Percentiles rank a stretch among this genome's conserved stretches.
phyloP scores from a whole-genome alignment of 64 coral and sea anemone species.

The Montipora sp. region DNA sequence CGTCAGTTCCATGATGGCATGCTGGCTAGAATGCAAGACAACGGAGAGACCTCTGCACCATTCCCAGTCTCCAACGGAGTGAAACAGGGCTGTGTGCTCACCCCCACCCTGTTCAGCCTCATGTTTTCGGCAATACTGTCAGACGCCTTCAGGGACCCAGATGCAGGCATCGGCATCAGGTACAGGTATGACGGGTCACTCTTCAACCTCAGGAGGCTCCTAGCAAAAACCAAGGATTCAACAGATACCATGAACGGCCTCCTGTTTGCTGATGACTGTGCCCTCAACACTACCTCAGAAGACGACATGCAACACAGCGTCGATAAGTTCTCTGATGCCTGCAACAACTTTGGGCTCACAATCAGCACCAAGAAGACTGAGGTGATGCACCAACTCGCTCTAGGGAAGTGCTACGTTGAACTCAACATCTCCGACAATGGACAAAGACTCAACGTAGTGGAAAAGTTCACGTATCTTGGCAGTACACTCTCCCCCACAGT shows the following conservation, averaged over 20 bases:
- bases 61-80: constrained; percentile 1
- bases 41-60: not conserved
- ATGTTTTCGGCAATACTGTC: constrained; percentile 24
- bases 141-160: not conserved
- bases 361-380: not conserved
- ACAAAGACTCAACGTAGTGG: not conserved
- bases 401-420: not conserved
- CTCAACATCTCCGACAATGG: not conserved
- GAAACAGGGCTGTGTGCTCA: not conserved
- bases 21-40: not conserved
- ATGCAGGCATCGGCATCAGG: not conserved
- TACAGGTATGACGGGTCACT: not conserved
- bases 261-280: constrained; percentile 37
- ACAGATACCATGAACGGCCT: not conserved
- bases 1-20: constrained; percentile 31
- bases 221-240: not conserved
- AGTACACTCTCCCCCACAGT: not conserved
- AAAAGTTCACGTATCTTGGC: not conserved
- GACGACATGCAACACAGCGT: not conserved
- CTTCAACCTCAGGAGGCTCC: not conserved
- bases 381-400: not conserved
- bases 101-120: not conserved
- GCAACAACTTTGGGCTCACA: not conserved
- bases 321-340: not conserved
- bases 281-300: not conserved